A percentile compares a stretch with the other conserved stretches of the same genome.
phyloP scores from a whole-genome alignment of 2,797 vertebrate species.

The Lacerta viridis region DNA sequence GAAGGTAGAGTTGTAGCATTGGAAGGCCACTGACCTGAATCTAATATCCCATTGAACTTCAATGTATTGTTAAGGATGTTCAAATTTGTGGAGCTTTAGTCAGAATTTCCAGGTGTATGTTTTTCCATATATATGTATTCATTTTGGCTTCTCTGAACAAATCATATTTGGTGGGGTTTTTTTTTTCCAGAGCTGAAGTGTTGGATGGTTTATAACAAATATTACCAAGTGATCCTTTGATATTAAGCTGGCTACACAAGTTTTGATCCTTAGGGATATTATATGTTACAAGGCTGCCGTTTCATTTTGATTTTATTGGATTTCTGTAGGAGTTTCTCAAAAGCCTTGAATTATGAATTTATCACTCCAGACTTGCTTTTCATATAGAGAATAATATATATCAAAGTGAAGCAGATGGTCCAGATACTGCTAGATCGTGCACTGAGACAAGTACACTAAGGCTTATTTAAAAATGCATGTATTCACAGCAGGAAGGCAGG shows the following conservation, averaged over 20 bases:
- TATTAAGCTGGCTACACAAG: neutral
- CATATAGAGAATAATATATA: neutral
- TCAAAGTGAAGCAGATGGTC: constrained; percentile 11
- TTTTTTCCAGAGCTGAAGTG: neutral
- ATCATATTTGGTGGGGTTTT: neutral
- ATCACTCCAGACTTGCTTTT: neutral
- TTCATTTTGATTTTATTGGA: constrained; percentile 32
- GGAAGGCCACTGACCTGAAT: neutral
- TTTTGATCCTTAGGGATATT: constrained; percentile 34
- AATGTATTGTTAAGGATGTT: neutral
- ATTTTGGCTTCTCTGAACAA: neutral
- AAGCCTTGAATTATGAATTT: constrained; percentile 10
- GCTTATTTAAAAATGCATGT: neutral
- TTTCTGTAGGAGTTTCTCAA: constrained; percentile 14
- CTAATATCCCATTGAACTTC: constrained; percentile 1
- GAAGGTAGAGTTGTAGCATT: neutral
- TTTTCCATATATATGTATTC: neutral
- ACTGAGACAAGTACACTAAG: neutral
- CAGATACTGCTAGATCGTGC: neutral
- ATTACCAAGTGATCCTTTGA: neutral
- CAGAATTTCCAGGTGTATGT: neutral
- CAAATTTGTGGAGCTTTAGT: neutral
- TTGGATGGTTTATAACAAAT: neutral
- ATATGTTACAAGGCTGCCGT: constrained; percentile 4
- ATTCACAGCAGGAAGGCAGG: constrained; percentile 5